Evolutionary conservation across 2,113 vertebrate species (phyloP).

Genomic region (Illadopsis cleaveri): DNA sequence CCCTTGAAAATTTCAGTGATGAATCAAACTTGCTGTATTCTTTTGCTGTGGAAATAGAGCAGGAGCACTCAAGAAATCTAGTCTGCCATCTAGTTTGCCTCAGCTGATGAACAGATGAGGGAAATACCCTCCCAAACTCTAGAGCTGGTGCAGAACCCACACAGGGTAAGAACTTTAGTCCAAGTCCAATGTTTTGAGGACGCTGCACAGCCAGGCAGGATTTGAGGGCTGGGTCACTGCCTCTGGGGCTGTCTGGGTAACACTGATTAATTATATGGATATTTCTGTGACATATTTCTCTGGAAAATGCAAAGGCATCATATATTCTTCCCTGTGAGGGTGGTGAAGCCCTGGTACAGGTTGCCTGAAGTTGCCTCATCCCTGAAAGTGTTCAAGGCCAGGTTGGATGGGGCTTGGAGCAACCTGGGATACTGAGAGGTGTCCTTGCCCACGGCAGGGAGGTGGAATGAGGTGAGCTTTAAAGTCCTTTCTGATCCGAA

Average conservation of each 20-base stretch:
- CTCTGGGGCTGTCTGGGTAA: neutral
- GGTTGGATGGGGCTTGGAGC: neutral
- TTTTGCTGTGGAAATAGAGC: neutral
- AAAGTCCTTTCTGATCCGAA: neutral
- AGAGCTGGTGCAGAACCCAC: neutral
- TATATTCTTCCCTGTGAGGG: neutral
- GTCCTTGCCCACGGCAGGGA: neutral
- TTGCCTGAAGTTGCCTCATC: neutral
- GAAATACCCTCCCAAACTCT: neutral
- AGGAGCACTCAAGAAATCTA: neutral
- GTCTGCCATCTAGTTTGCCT: neutral
- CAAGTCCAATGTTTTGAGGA: rapidly evolving
- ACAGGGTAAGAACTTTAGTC: neutral
- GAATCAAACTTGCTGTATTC: neutral
- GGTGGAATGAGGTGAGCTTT: neutral
- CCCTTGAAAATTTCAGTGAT: neutral
- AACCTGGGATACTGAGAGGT: rapidly evolving
- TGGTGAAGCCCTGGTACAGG: rapidly evolving
- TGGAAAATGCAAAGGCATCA: neutral
- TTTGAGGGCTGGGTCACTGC: neutral
- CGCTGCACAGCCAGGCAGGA: neutral
- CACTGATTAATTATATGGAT: neutral
- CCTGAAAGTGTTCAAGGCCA: neutral
- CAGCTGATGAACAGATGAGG: neutral
- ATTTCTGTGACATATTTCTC: neutral